Conservation (phyloP, 2,113 vertebrate genomes). For the Edolisoma coerulescens region DNA sequence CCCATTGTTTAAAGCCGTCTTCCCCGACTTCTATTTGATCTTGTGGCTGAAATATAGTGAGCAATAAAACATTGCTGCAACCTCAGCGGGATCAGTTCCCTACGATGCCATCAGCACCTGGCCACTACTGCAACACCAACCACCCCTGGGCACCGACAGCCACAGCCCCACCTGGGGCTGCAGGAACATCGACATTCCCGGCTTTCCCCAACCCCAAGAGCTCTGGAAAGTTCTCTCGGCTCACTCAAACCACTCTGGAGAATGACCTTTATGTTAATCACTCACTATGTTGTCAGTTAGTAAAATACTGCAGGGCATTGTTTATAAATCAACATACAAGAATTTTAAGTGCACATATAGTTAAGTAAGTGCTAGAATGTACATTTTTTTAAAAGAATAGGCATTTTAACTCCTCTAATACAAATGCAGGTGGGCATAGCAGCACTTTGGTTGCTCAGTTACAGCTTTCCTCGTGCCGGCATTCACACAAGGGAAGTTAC, state of each 20-base stretch:
- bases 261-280: rapidly evolving
- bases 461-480: neutral
- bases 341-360: neutral
- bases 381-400: too few relatives aligned
- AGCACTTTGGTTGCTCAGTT: neutral
- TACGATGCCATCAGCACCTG: conserved; percentile 75
- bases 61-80: conserved; percentile 76
- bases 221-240: neutral
- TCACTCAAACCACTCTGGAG: neutral
- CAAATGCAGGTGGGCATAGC: neutral
- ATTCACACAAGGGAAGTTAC: rapidly evolving
- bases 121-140: conserved; percentile 68
- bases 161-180: neutral
- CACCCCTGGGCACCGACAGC: neutral
- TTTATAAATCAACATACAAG: rapidly evolving
- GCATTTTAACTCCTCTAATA: neutral
- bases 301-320: rapidly evolving
- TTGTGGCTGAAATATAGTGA: conserved; percentile 98
- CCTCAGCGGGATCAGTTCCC: conserved; percentile 70
- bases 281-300: rapidly evolving
- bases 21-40: conserved; percentile 97
- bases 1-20: conserved; percentile 99
- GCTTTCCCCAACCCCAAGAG: neutral
- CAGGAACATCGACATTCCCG: neutral
- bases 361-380: too few relatives aligned